Conservation (phyloP, 2,888 invertebrate genomes). For the Choristoneura rosaceana region DNA sequence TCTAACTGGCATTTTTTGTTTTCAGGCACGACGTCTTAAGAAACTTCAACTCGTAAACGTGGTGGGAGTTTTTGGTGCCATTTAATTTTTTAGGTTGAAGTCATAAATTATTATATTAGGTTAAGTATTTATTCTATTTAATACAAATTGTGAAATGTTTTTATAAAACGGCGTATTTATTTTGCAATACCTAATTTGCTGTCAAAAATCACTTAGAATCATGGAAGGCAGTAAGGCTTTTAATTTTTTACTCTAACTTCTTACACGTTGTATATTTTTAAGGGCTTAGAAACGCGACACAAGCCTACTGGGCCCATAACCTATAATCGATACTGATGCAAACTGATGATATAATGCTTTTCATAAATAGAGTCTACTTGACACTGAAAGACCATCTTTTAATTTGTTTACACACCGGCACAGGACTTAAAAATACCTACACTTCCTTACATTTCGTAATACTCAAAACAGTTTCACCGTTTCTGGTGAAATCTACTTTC, state of each 20-base stretch:
- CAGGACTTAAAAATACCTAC: background rate
- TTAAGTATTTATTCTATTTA: slow-evolving; percentile 53
- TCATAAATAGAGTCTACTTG: too few species aligned
- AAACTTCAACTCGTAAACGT: slow-evolving; percentile 11
- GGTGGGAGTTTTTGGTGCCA: slow-evolving; percentile 58
- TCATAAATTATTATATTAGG: slow-evolving; percentile 43
- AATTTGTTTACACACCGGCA: too few species aligned
- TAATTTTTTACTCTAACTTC: background rate
- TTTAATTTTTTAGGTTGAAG: slow-evolving; percentile 48
- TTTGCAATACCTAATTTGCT: background rate
- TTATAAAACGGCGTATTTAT: background rate
- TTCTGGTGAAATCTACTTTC: slow-evolving; percentile 76
- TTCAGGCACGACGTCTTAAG: slow-evolving; percentile 55
- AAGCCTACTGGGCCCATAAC: background rate
- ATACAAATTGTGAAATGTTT: slow-evolving; percentile 28
- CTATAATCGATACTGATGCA: background rate
- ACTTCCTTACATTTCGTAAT: slow-evolving; percentile 42
- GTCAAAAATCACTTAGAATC: too few species aligned
- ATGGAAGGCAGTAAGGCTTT: too few species aligned
- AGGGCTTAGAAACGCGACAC: background rate
- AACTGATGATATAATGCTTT: background rate
- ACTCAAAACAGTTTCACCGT: slow-evolving; percentile 48
- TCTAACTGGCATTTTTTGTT: slow-evolving; percentile 46
- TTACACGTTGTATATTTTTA: background rate
- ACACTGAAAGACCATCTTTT: too few species aligned